Evolutionary conservation across 2,888 invertebrate genomes (phyloP).

Genomic region (Leucophenga montana): DNA sequence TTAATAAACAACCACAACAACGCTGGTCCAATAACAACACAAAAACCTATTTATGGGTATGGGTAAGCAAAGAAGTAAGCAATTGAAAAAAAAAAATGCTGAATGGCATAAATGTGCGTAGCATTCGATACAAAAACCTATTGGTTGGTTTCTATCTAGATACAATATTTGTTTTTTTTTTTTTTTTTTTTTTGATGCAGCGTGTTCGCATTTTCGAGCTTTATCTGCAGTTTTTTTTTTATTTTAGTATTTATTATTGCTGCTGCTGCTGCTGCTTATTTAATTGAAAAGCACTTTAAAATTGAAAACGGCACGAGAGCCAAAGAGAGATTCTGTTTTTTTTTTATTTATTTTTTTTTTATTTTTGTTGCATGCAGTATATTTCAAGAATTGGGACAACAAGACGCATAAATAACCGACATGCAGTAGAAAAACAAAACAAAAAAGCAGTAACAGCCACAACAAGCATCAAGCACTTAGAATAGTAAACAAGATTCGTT

Average conservation of each 20-base stretch:
- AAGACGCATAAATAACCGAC: slow-evolving; percentile 64
- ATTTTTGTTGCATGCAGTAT: slow-evolving; percentile 28
- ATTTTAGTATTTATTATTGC: no score
- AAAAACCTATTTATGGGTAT: slow-evolving; percentile 26
- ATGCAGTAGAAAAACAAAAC: slow-evolving; percentile 47
- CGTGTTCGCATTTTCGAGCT: slow-evolving; percentile 32
- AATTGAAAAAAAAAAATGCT: slow-evolving; percentile 11
- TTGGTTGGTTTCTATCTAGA: slow-evolving; percentile 41
- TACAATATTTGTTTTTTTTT: slow-evolving; percentile 1
- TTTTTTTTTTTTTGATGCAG: neutral
- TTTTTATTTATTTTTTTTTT: neutral
- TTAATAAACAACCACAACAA: neutral
- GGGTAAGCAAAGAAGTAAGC: neutral
- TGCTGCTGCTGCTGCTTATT: slow-evolving; percentile 51
- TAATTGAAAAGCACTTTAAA: slow-evolving; percentile 41
- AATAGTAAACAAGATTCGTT: slow-evolving; percentile 56
- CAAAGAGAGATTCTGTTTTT: slow-evolving; percentile 14
- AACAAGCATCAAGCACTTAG: slow-evolving; percentile 55
- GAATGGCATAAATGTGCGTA: slow-evolving; percentile 25
- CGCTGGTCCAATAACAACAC: neutral
- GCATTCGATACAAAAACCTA: slow-evolving; percentile 38
- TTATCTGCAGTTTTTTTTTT: slow-evolving; percentile 48
- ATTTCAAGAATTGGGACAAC: slow-evolving; percentile 62
- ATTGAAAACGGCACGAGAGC: slow-evolving; percentile 43
- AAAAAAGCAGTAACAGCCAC: slow-evolving; percentile 54